Evolutionary conservation across 1,140 invertebrate genomes (phyloP).

Genomic region (Sipha flava): DNA sequence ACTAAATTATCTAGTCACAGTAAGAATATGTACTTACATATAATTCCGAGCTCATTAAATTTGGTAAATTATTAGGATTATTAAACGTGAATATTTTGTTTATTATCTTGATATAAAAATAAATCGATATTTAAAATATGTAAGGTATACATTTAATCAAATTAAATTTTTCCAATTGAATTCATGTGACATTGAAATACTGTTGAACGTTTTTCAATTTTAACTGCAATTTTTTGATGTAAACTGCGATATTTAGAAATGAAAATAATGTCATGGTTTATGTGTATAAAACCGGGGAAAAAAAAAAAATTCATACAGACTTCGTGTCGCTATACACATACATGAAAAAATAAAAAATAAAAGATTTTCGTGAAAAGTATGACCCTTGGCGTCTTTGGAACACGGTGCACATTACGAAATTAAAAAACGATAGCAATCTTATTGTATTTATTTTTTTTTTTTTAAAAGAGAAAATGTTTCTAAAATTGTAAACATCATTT

Average conservation of each 20-base stretch:
- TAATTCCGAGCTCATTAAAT: too few relatives aligned
- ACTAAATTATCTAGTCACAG: too few relatives aligned
- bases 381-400: neutral
- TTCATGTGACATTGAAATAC: too few relatives aligned
- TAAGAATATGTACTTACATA: too few relatives aligned
- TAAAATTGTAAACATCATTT: conserved; percentile 17
- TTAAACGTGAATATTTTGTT: too few relatives aligned
- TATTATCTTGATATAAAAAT: too few relatives aligned
- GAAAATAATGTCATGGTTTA: neutral
- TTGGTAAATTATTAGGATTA: too few relatives aligned
- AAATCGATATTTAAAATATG: too few relatives aligned
- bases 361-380: neutral
- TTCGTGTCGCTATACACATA: neutral
- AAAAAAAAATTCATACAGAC: neutral
- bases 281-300: neutral
- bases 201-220: too few relatives aligned
- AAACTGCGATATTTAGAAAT: neutral
- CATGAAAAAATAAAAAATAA: neutral
- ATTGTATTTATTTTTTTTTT: conserved; percentile 28
- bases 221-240: too few relatives aligned
- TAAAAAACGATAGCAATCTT: conserved; percentile 22
- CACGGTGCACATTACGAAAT: neutral
- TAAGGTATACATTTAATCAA: too few relatives aligned
- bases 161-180: too few relatives aligned
- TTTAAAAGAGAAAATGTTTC: neutral